phyloP scores from a whole-genome alignment of 2,888 invertebrate genomes.

The Acleris holmiana region DNA sequence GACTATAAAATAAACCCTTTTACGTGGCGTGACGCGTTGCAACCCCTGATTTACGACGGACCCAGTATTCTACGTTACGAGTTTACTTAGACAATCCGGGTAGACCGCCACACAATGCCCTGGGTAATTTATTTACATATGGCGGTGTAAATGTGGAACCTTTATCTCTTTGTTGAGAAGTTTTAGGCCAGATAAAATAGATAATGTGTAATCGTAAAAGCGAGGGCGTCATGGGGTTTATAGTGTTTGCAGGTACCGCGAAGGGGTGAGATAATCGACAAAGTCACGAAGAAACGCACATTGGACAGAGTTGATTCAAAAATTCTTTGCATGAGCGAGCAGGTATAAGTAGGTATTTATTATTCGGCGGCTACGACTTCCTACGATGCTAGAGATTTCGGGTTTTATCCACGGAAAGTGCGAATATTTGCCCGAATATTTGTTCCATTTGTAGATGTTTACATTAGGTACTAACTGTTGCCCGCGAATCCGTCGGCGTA shows the following conservation, averaged over 20 bases:
- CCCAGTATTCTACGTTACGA: slow-evolving; percentile 58
- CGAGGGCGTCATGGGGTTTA: slow-evolving; percentile 67
- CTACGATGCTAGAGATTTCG: too few relatives aligned
- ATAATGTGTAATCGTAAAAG: slow-evolving; percentile 79
- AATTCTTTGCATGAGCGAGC: too few relatives aligned
- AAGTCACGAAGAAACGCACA: neutral
- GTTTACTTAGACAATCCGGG: slow-evolving; percentile 74
- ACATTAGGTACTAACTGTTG: too few relatives aligned
- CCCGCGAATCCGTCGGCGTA: too few relatives aligned
- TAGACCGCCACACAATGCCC: slow-evolving; percentile 63
- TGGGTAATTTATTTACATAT: slow-evolving; percentile 78
- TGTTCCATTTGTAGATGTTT: too few relatives aligned
- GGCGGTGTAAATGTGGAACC: slow-evolving; percentile 66
- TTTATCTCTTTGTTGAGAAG: slow-evolving; percentile 78
- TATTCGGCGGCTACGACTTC: too few relatives aligned
- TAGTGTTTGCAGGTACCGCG: slow-evolving; percentile 52
- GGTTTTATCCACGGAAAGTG: too few relatives aligned
- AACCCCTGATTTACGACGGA: slow-evolving; percentile 70
- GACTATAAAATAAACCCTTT: slow-evolving; percentile 66
- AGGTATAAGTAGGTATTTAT: too few relatives aligned
- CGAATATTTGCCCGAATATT: too few relatives aligned
- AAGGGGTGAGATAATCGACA: slow-evolving; percentile 45
- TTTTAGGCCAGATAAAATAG: slow-evolving; percentile 77
- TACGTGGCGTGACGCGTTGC: slow-evolving; percentile 61
- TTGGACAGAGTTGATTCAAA: neutral